phyloP scores from a whole-genome alignment of 1,140 invertebrate species.

The Drosophila miranda region DNA sequence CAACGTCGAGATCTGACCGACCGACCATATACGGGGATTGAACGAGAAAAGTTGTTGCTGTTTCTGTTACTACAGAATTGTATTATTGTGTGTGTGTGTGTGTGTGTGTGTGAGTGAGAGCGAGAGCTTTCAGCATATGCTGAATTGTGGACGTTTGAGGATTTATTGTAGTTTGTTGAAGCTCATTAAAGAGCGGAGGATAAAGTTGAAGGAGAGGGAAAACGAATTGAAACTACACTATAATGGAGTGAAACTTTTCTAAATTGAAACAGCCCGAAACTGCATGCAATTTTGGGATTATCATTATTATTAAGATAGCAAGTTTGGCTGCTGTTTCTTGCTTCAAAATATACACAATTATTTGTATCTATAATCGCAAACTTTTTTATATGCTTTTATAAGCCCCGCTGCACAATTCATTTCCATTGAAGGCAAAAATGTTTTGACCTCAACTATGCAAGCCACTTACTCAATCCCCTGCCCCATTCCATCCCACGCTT shows the following conservation, averaged over 20 bases:
- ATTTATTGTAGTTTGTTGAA: not conserved
- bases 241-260: not conserved
- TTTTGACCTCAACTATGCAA: conserved; percentile 37
- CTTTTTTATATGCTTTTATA: too few relatives aligned
- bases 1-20: conserved; percentile 20
- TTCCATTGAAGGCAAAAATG: conserved; percentile 4
- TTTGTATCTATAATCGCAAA: too few relatives aligned
- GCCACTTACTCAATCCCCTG: conserved; percentile 10
- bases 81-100: conserved; percentile 5
- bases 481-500: not conserved
- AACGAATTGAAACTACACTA: conserved; percentile 2
- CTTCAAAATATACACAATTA: too few relatives aligned
- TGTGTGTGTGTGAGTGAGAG: too few relatives aligned
- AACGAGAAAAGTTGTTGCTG: conserved; percentile 4
- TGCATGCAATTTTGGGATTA: too few relatives aligned
- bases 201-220: not conserved
- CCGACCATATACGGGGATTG: conserved; percentile 38
- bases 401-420: too few relatives aligned
- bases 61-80: conserved; percentile 20
- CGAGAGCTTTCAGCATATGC: conserved; percentile 28
- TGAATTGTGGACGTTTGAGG: not conserved
- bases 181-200: not conserved
- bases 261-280: not conserved
- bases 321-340: too few relatives aligned
- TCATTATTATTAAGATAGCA: too few relatives aligned